Conservation (phyloP, 2,888 invertebrate species). For the Prosopocoilus inquinatus region DNA sequence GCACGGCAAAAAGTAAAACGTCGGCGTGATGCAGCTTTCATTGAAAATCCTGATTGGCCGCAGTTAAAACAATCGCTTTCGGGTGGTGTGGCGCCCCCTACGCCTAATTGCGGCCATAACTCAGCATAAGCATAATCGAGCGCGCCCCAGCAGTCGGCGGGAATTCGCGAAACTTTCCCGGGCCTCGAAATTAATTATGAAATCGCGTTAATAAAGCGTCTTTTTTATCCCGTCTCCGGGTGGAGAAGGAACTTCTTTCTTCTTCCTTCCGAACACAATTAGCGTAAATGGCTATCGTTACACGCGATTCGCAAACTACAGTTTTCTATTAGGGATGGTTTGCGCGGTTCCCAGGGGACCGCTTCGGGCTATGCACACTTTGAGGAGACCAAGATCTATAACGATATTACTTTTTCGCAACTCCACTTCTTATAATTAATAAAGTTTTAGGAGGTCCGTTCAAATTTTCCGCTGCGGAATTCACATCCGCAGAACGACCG, state of each 20-base stretch:
- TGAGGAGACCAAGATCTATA: neutral
- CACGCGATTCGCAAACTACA: constrained; percentile 43
- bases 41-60: too few species aligned
- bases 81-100: too few species aligned
- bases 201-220: constrained; percentile 7
- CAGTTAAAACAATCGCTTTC: too few species aligned
- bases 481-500: neutral
- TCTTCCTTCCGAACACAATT: constrained; percentile 41
- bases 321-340: constrained; percentile 40
- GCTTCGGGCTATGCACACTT: neutral
- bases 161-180: constrained; percentile 4
- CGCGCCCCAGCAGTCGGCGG: neutral
- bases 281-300: constrained; percentile 42
- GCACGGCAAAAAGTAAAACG: too few species aligned
- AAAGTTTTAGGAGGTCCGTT: neutral
- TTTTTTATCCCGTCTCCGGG: neutral
- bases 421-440: constrained; percentile 1
- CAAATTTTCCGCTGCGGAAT: neutral
- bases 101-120: too few species aligned
- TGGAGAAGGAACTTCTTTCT: constrained; percentile 19
- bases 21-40: too few species aligned
- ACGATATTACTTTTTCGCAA: neutral
- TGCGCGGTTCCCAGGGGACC: constrained; percentile 24
- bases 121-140: neutral
- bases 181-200: constrained; percentile 8